Evolutionary conservation across 2,888 invertebrate genomes (phyloP).

Genomic region (Mimas tiliae): DNA sequence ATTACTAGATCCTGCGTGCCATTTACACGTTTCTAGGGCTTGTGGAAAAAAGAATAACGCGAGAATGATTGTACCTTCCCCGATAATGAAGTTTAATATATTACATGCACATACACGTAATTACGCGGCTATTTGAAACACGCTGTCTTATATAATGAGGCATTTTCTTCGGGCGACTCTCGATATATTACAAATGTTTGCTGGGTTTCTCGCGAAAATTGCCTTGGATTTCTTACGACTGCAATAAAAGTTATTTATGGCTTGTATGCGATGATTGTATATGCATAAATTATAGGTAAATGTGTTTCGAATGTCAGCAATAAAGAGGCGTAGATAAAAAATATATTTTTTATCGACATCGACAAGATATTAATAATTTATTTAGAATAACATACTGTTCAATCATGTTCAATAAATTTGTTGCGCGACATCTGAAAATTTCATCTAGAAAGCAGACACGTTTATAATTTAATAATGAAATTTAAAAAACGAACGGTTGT

Average conservation of each 20-base stretch:
- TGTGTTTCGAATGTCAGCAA: slow-evolving; percentile 46
- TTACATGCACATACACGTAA: slow-evolving; percentile 56
- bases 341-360: slow-evolving; percentile 31
- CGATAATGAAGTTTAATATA: slow-evolving; percentile 67
- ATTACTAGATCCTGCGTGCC: slow-evolving; percentile 66
- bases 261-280: slow-evolving; percentile 50
- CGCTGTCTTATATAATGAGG: slow-evolving; percentile 59
- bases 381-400: slow-evolving; percentile 28
- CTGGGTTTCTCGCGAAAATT: slow-evolving; percentile 58
- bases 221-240: slow-evolving; percentile 49
- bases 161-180: slow-evolving; percentile 62
- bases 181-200: slow-evolving; percentile 53
- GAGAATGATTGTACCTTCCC: slow-evolving; percentile 52
- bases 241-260: slow-evolving; percentile 59
- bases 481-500: slow-evolving; percentile 38
- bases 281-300: slow-evolving; percentile 52
- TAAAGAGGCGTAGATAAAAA: slow-evolving; percentile 34
- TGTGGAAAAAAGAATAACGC: slow-evolving; percentile 53
- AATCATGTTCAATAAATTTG: slow-evolving; percentile 24
- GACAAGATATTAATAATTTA: slow-evolving; percentile 26
- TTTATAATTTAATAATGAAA: slow-evolving; percentile 39
- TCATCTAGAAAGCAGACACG: slow-evolving; percentile 39
- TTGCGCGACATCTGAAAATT: slow-evolving; percentile 31
- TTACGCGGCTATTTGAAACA: slow-evolving; percentile 69
- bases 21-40: slow-evolving; percentile 62